Percentiles rank a stretch among this genome's conserved stretches.
Evolutionary conservation across 2,113 vertebrate genomes (phyloP).

Genomic region (Lampris incognitus): DNA sequence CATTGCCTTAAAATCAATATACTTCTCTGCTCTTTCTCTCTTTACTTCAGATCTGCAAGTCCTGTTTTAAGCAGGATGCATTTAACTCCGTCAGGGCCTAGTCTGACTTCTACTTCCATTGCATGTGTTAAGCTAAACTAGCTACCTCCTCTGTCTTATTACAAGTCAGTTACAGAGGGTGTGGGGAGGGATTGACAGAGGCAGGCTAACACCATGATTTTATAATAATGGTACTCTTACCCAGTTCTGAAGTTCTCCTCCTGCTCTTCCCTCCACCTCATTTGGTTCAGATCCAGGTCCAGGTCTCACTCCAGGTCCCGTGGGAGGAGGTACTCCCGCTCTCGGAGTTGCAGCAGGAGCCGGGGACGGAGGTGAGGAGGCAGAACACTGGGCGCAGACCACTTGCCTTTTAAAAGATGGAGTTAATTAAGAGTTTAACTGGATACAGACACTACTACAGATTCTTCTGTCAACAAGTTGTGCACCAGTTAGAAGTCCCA

Average conservation of each 20-base stretch:
- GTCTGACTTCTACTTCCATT: slow-evolving; percentile 17
- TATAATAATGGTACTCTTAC: not conserved
- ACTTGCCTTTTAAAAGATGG: not conserved
- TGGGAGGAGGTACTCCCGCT: slow-evolving; percentile 86
- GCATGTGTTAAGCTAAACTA: slow-evolving; percentile 30
- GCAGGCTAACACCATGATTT: slow-evolving; percentile 17
- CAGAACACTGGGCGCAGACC: not conserved
- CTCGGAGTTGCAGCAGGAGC: slow-evolving; percentile 86
- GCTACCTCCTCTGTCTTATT: slow-evolving; percentile 3
- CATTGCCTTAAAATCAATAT: slow-evolving; percentile 78
- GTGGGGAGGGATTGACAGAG: not conserved
- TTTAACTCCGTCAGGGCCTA: slow-evolving; percentile 12
- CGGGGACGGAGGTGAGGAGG: slow-evolving; percentile 85
- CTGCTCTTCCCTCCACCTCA: not conserved
- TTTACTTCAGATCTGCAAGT: slow-evolving; percentile 15
- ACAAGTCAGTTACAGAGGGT: slow-evolving; percentile 19
- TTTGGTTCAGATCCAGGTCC: slow-evolving; percentile 84
- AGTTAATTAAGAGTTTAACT: no score
- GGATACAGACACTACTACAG: not conserved
- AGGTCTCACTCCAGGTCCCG: slow-evolving; percentile 87
- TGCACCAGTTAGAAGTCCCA: not conserved
- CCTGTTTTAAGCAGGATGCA: slow-evolving; percentile 84
- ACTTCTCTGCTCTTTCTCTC: slow-evolving; percentile 70
- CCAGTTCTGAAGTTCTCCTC: not conserved
- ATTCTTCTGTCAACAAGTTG: not conserved